Percentiles rank a stretch among this genome's conserved stretches.
phyloP scores from a whole-genome alignment of 2,888 invertebrate genomes.

The Nephrotoma flavescens region DNA sequence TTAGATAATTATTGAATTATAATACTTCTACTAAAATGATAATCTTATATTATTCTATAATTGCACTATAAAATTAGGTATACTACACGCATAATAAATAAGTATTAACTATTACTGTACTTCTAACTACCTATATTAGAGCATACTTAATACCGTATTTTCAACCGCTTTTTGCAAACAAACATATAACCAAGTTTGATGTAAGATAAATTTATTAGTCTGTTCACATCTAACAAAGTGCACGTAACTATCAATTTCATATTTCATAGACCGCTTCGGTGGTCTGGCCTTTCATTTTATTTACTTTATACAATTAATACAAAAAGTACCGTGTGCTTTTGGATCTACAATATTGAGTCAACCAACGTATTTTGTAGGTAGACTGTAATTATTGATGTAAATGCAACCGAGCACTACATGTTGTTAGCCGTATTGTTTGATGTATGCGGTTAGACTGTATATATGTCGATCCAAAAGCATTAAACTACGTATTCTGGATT shows the following conservation, averaged over 20 bases:
- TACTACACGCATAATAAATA: not conserved
- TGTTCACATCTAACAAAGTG: not conserved
- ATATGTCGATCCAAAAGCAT: not conserved
- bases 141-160: not conserved
- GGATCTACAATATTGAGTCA: not conserved
- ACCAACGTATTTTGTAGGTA: not conserved
- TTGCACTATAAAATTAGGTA: not conserved
- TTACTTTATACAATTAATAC: not conserved
- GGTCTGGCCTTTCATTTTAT: not conserved
- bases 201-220: not conserved
- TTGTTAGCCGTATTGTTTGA: not conserved
- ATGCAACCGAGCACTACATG: not conserved
- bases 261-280: not conserved
- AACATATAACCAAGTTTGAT: not conserved
- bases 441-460: not conserved
- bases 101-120: not conserved
- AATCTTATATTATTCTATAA: not conserved
- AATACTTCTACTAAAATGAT: not conserved
- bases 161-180: not conserved
- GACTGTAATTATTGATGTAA: not conserved
- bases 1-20: not conserved
- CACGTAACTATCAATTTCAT: not conserved
- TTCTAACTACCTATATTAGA: not conserved
- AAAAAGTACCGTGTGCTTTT: not conserved
- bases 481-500: not conserved